phyloP scores from a whole-genome alignment of 2,888 invertebrate species.

The Sphecodes monilicornis region DNA sequence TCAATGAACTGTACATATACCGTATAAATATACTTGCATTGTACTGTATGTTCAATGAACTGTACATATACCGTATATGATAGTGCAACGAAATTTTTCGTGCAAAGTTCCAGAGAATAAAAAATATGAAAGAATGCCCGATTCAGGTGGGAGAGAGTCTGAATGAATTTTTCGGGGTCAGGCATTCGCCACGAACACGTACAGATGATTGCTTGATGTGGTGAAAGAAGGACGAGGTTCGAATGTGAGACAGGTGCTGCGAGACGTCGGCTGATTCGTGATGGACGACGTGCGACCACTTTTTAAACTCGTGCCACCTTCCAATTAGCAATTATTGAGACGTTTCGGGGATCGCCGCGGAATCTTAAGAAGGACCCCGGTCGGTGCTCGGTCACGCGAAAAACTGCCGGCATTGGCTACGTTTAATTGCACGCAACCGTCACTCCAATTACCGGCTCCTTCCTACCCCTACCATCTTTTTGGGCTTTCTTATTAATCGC shows the following conservation, averaged over 20 bases:
- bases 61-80: not conserved
- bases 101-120: not conserved
- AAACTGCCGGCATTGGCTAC: slow-evolving; percentile 17
- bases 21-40: no score
- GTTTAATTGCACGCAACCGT: slow-evolving; percentile 36
- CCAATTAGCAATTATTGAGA: slow-evolving; percentile 74
- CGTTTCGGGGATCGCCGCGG: slow-evolving; percentile 59
- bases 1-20: no score
- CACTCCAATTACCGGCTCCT: not conserved
- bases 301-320: slow-evolving; percentile 69
- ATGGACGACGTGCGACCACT: slow-evolving; percentile 72
- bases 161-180: slow-evolving; percentile 3
- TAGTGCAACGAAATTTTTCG: not conserved
- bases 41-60: not conserved
- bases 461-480: not conserved
- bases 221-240: not conserved
- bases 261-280: slow-evolving; percentile 47
- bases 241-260: not conserved
- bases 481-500: not conserved
- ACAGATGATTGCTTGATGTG: not conserved
- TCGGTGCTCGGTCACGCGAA: slow-evolving; percentile 35
- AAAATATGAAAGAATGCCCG: not conserved
- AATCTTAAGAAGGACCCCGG: slow-evolving; percentile 63
- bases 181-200: not conserved
- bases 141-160: not conserved